Base-by-base conservation (phyloP, 2,797 vertebrate genomes). In the Tympanoctomys barrerae region DNA sequence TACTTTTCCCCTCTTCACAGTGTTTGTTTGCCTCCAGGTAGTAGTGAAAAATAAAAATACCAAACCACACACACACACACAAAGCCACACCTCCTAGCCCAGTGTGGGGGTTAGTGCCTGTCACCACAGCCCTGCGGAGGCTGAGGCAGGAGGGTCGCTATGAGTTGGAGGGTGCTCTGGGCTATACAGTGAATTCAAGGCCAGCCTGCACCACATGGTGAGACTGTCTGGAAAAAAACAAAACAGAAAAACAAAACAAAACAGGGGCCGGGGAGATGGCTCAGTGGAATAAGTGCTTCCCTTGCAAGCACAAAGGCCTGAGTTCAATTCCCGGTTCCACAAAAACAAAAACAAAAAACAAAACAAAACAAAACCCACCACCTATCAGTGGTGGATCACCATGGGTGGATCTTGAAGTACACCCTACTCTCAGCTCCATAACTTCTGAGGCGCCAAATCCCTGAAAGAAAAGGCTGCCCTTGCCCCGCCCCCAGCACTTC, bases 11-110 rank as follows among this genome's bases (percentile, higher is more conserved):
- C 73, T 19, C 33, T 92, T n/a, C 26, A 89, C 16, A 86, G 61
- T 79, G 26, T 94, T 89, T 93, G 85, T 92, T 68, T 68, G 31
- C 14, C 78, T 77, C 36, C 36, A 49, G 66, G 91, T 59, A 59
- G 26, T 62, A 66, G 1, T 92, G 92, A 42, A 64, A 75, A 82
- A 26, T 59, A 71, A 89, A 82, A 87, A 42, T 78, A 68, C 39
- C 7, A 59, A 84, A 68, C 49, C 52, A 12, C 42, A 59, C 39
- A 59, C 39, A 39, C 42, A 42, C 42, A 42, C 42, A 42, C 78
- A 66, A 59, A 85, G n/a, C n/a, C 68, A 77, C 46, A 77, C 26
- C 73, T 31, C 42, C 73, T 77, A 16, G 26, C 73, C 13, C 1
- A 26, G 26, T 5, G 26, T 49, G 24, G 12, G 13, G 24, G 24